Percentiles rank a stretch among this genome's conserved stretches.
phyloP scores from a whole-genome alignment of 2,888 invertebrate species.

The Cryptus viduatorius region DNA sequence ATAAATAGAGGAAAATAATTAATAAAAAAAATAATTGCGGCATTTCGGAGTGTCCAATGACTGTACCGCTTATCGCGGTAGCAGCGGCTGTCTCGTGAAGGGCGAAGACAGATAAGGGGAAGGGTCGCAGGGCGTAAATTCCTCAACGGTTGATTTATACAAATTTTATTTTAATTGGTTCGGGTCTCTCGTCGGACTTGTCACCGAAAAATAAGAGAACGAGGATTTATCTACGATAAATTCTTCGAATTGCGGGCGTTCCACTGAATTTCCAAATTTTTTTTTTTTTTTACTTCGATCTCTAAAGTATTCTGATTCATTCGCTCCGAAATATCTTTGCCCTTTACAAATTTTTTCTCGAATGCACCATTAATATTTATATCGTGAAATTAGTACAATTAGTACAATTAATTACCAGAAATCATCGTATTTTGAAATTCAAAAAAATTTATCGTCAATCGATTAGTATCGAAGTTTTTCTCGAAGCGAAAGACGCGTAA shows the following conservation, averaged over 20 bases:
- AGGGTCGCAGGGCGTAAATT: slow-evolving; percentile 50
- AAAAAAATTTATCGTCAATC: not conserved
- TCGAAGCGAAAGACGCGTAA: slow-evolving; percentile 3
- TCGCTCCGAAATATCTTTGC: not conserved
- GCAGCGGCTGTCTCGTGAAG: slow-evolving; percentile 33
- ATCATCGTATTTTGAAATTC: not conserved
- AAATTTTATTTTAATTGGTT: slow-evolving; percentile 73
- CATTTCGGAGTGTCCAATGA: slow-evolving; percentile 2
- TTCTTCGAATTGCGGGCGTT: not conserved
- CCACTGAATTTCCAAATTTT: slow-evolving; percentile 6
- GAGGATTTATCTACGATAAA: slow-evolving; percentile 33
- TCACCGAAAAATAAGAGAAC: slow-evolving; percentile 17
- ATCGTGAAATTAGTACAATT: not conserved
- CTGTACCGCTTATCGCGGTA: not conserved
- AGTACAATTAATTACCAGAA: not conserved
- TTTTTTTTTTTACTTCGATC: too few species aligned
- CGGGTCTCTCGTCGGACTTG: slow-evolving; percentile 51
- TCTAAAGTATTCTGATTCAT: too few species aligned
- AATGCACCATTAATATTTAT: not conserved
- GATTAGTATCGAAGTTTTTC: not conserved
- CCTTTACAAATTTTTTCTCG: not conserved
- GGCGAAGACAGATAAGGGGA: slow-evolving; percentile 47
- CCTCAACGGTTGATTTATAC: slow-evolving; percentile 71
- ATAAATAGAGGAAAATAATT: too few species aligned
- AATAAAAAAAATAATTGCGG: not conserved